phyloP scores from a whole-genome alignment of 2,113 vertebrate species.

The Coracopsis vasa region DNA sequence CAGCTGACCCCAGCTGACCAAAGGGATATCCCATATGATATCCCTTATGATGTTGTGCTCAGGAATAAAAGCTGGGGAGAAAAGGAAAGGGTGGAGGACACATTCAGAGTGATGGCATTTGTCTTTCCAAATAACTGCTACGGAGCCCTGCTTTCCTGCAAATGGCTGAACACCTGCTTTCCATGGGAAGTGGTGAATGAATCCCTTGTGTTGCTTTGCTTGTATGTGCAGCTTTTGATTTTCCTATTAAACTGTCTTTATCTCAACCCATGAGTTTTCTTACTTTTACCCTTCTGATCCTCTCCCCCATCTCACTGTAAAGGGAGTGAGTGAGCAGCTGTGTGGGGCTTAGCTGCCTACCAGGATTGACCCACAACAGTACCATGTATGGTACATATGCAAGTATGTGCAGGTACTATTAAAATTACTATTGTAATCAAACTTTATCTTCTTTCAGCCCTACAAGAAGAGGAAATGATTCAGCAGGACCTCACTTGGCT shows the following conservation, averaged over 20 bases:
- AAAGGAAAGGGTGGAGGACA: neutral
- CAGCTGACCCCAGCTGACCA: neutral
- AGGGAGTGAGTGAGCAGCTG: fast-evolving
- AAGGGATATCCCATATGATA: neutral
- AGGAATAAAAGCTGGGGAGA: neutral
- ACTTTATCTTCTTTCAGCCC: neutral
- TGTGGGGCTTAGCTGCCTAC: neutral
- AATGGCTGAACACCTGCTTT: neutral
- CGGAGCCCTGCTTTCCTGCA: neutral
- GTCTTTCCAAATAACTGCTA: neutral
- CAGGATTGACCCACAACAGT: fast-evolving
- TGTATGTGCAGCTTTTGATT: neutral
- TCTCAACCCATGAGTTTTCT: neutral
- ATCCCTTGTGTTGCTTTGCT: neutral
- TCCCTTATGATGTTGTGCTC: fast-evolving
- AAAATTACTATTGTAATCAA: neutral
- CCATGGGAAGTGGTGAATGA: neutral
- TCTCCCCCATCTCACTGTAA: neutral
- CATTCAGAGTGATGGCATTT: neutral
- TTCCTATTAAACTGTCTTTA: neutral
- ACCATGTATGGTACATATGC: fast-evolving
- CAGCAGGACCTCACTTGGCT: neutral
- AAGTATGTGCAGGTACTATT: neutral
- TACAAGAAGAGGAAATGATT: neutral
- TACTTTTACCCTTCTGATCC: neutral